Evolutionary conservation across 2,888 invertebrate species (phyloP), one percentile per base, ranked within the genome.

Genomic region (Ormyrus labotus): DNA sequence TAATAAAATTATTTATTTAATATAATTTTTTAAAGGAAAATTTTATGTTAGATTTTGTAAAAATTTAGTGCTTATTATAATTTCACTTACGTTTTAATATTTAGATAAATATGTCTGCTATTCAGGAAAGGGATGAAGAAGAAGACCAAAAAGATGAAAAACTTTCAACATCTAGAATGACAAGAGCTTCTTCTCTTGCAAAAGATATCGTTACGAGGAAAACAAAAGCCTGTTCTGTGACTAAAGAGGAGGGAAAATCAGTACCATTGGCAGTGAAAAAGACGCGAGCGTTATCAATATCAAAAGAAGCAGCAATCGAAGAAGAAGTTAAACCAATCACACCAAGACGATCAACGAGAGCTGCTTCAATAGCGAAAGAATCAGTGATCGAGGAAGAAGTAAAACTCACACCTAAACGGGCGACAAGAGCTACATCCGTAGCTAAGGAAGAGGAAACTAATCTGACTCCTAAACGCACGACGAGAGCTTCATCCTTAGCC

Each of bases 191-290:
- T 45, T 83, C 83, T 2, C 53, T 77, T 11, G 7, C 61, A 0
- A 78, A 81, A 72, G 88, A 89, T 34, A 34, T 34, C 4, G 34
- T 34, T 6, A 6, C 48, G 2, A 50, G 64, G 19, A 80, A 69
- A 65, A 80, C 51, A 34, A 78, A 83, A 61, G 71, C 74, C n/a
- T 58, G 51, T 45, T 83, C 83, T 2, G 58, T 77, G 8, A 5
- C 61, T 1, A 78, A 81, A 72, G 88, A 89, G 55, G 75, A 71
- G 0, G 55, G 8, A 13, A 50, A 51, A n/a, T 7, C 11, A 10
- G 64, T n/a, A 0, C 10, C 57, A 34, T 34, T 34, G 34, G 34
- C 55, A 10, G 75, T 64, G n/a, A 73, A 34, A 72, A 34, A 34
- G 34, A 83, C 60, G 50, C 69, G 84, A 67, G 81, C 64, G 4